These are phyloP conservation scores for Mellilla xanthometata DNA, from an alignment of 2,888 invertebrate species.

Conservation along the genomic window DNA sequence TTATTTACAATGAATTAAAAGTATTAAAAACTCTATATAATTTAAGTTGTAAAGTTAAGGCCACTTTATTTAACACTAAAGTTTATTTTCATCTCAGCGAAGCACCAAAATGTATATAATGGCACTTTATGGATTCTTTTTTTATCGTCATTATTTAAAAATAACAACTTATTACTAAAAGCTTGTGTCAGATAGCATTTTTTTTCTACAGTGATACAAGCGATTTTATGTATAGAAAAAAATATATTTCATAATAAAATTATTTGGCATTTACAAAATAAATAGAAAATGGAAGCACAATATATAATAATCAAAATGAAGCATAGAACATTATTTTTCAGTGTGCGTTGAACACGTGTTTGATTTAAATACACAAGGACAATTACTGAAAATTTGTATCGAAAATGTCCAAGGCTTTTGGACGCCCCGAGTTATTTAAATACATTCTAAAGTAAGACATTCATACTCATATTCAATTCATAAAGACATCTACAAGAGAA, in stretches of 20 bases:
- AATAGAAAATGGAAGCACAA: slow-evolving; percentile 60
- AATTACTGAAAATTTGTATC: slow-evolving; percentile 14
- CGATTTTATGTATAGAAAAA: slow-evolving; percentile 30
- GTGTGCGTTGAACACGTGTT: neutral
- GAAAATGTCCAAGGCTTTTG: slow-evolving; percentile 31
- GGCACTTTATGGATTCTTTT: slow-evolving; percentile 40
- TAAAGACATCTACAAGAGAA: neutral
- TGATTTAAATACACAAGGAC: neutral
- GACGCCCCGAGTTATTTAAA: slow-evolving; percentile 23
- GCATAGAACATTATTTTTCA: neutral
- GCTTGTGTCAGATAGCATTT: slow-evolving; percentile 39
- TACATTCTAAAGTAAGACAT: slow-evolving; percentile 11
- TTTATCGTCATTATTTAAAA: slow-evolving; percentile 17
- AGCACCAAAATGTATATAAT: slow-evolving; percentile 55
- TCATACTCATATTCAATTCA: neutral
- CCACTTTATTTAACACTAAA: slow-evolving; percentile 47
- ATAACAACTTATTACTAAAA: slow-evolving; percentile 26
- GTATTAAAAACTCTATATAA: slow-evolving; percentile 33
- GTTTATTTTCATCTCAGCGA: slow-evolving; percentile 39
- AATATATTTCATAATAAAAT: slow-evolving; percentile 24
- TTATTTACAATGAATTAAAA: slow-evolving; percentile 69
- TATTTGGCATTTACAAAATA: slow-evolving; percentile 50
- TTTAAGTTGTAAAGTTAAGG: slow-evolving; percentile 55
- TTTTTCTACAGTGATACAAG: slow-evolving; percentile 45
- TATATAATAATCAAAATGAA: slow-evolving; percentile 19